Evolutionary conservation across 2,113 vertebrate genomes (phyloP).

Genomic region (Sorex araneus): DNA sequence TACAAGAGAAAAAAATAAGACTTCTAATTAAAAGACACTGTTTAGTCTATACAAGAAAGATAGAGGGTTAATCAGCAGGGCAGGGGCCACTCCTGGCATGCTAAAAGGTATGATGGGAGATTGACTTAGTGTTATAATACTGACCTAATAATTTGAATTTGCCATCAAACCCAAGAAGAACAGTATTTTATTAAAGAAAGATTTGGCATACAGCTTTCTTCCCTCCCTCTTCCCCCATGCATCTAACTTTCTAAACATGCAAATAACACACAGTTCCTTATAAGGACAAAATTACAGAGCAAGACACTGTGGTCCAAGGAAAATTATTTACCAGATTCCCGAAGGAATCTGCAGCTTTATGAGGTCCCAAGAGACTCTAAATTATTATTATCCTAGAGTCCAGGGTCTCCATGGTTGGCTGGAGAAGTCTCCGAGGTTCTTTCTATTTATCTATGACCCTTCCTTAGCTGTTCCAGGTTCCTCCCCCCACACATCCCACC

Average conservation of each 20-base stretch:
- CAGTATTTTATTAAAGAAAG: slow-evolving; percentile 1
- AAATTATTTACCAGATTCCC: slow-evolving; percentile 6
- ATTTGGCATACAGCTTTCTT: background rate
- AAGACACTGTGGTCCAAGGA: background rate
- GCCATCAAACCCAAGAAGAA: background rate
- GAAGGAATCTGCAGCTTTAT: background rate
- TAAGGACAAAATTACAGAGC: background rate
- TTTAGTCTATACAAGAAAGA: background rate
- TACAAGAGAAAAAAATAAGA: background rate
- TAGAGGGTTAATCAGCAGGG: background rate
- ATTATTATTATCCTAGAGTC: background rate
- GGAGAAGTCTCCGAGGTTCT: background rate
- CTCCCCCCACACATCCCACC: no score
- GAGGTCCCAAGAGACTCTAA: background rate
- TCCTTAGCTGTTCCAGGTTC: slow-evolving; percentile 16
- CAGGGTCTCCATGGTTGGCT: background rate
- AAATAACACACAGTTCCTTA: background rate
- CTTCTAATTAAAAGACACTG: background rate
- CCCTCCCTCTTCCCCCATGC: no score
- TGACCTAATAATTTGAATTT: slow-evolving; percentile 35
- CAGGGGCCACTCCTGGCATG: background rate
- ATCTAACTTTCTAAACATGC: background rate
- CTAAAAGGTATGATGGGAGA: background rate
- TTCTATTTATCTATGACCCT: background rate
- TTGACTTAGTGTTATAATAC: background rate